Evolutionary conservation across 2,113 vertebrate genomes (phyloP), one percentile per base, ranked within the genome.

Genomic region (Otis tarda): DNA sequence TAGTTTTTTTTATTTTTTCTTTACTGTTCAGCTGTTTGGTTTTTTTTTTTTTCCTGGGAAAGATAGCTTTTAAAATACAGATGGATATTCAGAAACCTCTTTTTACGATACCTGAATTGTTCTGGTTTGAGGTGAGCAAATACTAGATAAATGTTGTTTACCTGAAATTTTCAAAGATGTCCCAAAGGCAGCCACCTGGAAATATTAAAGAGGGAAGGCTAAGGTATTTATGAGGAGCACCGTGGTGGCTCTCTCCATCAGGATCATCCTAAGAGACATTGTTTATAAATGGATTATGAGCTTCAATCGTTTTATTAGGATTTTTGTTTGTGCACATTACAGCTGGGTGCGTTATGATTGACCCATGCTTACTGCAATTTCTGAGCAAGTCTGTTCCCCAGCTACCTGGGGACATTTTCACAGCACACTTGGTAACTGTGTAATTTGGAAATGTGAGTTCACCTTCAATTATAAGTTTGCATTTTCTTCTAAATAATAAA

Each of bases 281-380:
- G 91, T 96, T 97, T 95, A 83, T 92, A 92, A 94, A 85, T 76
- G 92, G 80, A 84, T 96, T 95, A 94, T 83, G 91, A 92, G 86
- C 83, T 94, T 91, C 86, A 69, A 63, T 87, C 4, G 0, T 89
- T 96, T 94, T 94, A 95, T 96, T 94, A 87, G 94, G 80, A 30
- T 89, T 94, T 97, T 96, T 94, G 69, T 94, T 95, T 93, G 87
- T 87, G 74, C 81, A 67, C 5, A 7, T 91, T 92, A 83, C 75
- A 39, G 47, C 60, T 69, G 24, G 74, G 45, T 80, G 60, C 6
- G 4, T 76, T 79, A 69, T 61, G 73, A 30, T 41, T 94, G 83
- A 93, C 94, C 92, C 74, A 50, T 5, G 7, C 65, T 91, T 91
- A 64, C 89, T 91, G 83, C 45, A 76, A 19, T 91, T 85, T 81